Evolutionary conservation across 2,113 vertebrate genomes (phyloP), one percentile per base, ranked within the genome.

Genomic region (Parus major): DNA sequence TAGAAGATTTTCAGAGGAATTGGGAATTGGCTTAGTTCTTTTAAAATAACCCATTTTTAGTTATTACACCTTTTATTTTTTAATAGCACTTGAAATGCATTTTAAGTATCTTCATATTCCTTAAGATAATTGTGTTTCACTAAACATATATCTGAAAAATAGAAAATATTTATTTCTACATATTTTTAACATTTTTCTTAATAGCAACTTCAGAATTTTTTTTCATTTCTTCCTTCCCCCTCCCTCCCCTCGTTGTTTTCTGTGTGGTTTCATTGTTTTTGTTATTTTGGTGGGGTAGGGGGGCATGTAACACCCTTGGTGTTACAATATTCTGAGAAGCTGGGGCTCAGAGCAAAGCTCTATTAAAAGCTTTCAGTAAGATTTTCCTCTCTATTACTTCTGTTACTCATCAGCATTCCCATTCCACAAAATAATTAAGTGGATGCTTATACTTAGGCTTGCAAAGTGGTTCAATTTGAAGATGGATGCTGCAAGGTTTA

Each of bases 241-340:
- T 42, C 41, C 13, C 42, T n/a, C 50, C 6, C 13, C 5, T 5
- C 9, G n/a, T 25, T 33, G 5, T 82, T 79, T 68, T 56, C 20
- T 11, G 7, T 0, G 15, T 41, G 9, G 1, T 44, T 49, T 41
- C 0, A 39, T 42, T 12, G 2, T 1, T 36, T n/a, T 13, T 44
- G 8, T 2, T 27, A 35, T 47, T 73, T 29, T 33, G 12, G 18
- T 23, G 6, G 6, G 5, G 4, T 22, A 8, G 5, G 9, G 7
- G 5, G 2, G 8, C 15, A 42, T 20, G 35, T 36, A 16, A 28
- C 15, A 73, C 5, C 10, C 46, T 19, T 44, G 12, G 5, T 72
- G n/a, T 69, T 80, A 47, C 3, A 70, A 69, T 57, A 55, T 31
- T 4, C 12, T 70, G 33, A 94, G 35, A 73, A 70, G 13, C 0